Conservation (phyloP, 2,113 vertebrate species). For the Mormyrus iriodes region DNA sequence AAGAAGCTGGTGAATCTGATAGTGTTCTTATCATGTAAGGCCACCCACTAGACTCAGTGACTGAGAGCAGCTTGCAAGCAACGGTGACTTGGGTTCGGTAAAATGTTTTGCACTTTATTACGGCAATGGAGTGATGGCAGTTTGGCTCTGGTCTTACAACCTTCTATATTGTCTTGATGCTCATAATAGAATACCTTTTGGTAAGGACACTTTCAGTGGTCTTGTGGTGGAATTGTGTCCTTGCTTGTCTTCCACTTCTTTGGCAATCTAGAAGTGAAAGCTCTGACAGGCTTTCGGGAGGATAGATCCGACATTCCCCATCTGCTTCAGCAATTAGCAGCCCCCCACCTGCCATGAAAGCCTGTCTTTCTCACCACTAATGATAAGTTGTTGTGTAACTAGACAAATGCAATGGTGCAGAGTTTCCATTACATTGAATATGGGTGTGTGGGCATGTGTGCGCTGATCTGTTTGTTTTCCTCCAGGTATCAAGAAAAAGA, state of each 20-base stretch:
- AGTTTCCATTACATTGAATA: not conserved
- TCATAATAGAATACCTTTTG: too few species aligned
- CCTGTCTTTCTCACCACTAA: not conserved
- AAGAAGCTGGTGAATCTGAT: not conserved
- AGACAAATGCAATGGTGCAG: not conserved
- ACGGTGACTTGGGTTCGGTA: not conserved
- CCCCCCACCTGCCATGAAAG: not conserved
- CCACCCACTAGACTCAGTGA: not conserved
- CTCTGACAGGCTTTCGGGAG: too few species aligned
- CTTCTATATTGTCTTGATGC: too few species aligned
- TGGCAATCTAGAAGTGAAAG: too few species aligned
- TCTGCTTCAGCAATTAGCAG: not conserved
- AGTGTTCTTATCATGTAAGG: not conserved
- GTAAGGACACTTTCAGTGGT: too few species aligned
- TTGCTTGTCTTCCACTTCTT: too few species aligned
- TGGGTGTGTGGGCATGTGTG: not conserved
- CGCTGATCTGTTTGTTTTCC: slow-evolving; percentile 14
- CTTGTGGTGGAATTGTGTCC: not conserved
- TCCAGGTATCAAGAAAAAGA: slow-evolving; percentile 80
- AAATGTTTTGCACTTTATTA: not conserved
- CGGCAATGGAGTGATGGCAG: too few species aligned
- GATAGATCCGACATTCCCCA: not conserved
- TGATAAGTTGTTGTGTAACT: not conserved
- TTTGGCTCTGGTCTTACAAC: too few species aligned
- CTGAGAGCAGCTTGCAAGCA: not conserved